Percentiles rank a stretch among this genome's conserved stretches.
Conservation (phyloP, 2,888 invertebrate genomes). For the Zygaena filipendulae region DNA sequence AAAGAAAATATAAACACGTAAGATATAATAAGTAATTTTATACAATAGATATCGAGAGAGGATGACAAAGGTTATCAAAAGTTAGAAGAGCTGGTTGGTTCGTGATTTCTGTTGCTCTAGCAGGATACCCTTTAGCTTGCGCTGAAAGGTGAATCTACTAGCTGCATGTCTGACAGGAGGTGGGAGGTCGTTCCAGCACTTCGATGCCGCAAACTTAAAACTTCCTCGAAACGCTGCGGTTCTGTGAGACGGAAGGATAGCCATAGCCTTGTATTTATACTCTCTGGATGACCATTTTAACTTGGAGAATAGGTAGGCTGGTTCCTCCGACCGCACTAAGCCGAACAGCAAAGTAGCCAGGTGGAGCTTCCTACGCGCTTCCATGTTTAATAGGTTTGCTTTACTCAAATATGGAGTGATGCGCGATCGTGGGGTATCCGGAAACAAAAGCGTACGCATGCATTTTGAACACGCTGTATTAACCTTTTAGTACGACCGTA, state of each 20-base stretch:
- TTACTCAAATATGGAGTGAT: constrained; percentile 5
- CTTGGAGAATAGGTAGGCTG: constrained; percentile 1
- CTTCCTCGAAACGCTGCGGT: neutral
- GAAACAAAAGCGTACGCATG: constrained; percentile 5
- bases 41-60: constrained; percentile 7
- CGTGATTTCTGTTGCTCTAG: neutral
- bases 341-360: constrained; percentile 1
- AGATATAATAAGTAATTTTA: too few relatives aligned
- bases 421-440: constrained; percentile 2
- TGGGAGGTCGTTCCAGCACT: constrained; percentile 3
- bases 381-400: neutral
- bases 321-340: neutral
- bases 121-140: too few relatives aligned
- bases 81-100: neutral
- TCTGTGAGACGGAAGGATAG: too few relatives aligned
- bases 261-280: too few relatives aligned
- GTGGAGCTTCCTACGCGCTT: constrained; percentile 1
- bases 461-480: constrained; percentile 7
- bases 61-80: neutral
- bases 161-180: too few relatives aligned
- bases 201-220: constrained; percentile 1
- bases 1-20: too few relatives aligned
- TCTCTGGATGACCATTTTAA: neutral
- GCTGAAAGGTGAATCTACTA: neutral
- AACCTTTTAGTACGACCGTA: neutral